A percentile compares a stretch with the other conserved stretches of the same genome.
Evolutionary conservation across 1,140 invertebrate species (phyloP).

Genomic region (Batillaria attramentaria): DNA sequence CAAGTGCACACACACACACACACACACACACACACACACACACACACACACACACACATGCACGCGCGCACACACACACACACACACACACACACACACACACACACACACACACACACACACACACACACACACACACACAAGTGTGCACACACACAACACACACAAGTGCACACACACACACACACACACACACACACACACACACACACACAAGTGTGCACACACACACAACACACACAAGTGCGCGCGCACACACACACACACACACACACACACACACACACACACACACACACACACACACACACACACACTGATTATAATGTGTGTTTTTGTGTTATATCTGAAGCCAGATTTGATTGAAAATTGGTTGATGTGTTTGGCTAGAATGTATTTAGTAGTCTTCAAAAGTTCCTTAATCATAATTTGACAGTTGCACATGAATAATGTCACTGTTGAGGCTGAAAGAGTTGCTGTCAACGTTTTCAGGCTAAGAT

Average conservation of each 20-base stretch:
- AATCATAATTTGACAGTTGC: neutral
- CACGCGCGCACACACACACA: neutral
- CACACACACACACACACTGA: neutral
- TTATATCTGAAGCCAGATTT: neutral
- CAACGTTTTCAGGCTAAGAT: too few relatives aligned
- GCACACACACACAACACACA: neutral
- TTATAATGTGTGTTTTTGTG: neutral
- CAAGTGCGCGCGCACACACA: neutral
- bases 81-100: conserved; percentile 16
- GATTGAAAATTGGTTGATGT: too few relatives aligned
- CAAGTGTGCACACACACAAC: neutral
- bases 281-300: neutral
- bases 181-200: conserved; percentile 3
- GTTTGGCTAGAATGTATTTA: neutral
- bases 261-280: neutral
- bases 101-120: conserved; percentile 27
- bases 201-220: neutral
- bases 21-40: too few relatives aligned
- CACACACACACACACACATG: too few relatives aligned
- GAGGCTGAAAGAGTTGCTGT: too few relatives aligned
- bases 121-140: conserved; percentile 30
- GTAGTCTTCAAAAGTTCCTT: neutral
- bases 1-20: too few relatives aligned
- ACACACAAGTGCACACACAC: neutral
- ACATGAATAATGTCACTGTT: neutral